A percentile compares a stretch with the other conserved stretches of the same genome.
These are phyloP conservation scores for Petrocephalus zakoni DNA, from an alignment of 2,113 vertebrate species.

Conservation along the genomic window DNA sequence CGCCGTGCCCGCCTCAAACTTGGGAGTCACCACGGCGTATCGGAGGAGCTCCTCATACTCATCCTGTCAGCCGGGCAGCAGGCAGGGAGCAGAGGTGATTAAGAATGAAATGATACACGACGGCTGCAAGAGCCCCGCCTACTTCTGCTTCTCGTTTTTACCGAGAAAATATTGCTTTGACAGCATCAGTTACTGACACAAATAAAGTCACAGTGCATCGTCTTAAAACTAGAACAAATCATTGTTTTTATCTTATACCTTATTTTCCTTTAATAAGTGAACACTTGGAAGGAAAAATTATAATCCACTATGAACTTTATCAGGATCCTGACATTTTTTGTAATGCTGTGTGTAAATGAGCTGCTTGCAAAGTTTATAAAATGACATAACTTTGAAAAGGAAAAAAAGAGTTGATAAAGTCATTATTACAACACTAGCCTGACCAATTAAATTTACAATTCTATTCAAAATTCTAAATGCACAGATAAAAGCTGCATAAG, in stretches of 20 bases:
- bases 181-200: not conserved
- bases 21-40: conserved; percentile 72
- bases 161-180: not conserved
- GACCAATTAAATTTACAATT: not conserved
- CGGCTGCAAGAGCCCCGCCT: not conserved
- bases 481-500: not conserved
- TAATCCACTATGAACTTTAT: not conserved
- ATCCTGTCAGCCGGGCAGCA: conserved; percentile 58
- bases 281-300: not conserved
- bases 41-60: conserved; percentile 85
- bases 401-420: not conserved
- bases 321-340: not conserved
- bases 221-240: not conserved
- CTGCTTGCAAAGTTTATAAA: not conserved
- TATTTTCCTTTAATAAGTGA: not conserved
- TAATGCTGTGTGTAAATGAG: not conserved
- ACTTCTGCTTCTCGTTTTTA: not conserved
- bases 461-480: not conserved
- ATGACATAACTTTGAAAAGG: not conserved
- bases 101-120: not conserved
- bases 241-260: not conserved
- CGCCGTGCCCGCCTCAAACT: conserved; percentile 51
- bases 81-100: not conserved
- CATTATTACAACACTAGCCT: not conserved
- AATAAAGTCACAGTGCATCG: not conserved